Percentiles rank a stretch among this genome's conserved stretches.
Evolutionary conservation across 2,797 vertebrate genomes (phyloP).

Genomic region (Manis javanica): DNA sequence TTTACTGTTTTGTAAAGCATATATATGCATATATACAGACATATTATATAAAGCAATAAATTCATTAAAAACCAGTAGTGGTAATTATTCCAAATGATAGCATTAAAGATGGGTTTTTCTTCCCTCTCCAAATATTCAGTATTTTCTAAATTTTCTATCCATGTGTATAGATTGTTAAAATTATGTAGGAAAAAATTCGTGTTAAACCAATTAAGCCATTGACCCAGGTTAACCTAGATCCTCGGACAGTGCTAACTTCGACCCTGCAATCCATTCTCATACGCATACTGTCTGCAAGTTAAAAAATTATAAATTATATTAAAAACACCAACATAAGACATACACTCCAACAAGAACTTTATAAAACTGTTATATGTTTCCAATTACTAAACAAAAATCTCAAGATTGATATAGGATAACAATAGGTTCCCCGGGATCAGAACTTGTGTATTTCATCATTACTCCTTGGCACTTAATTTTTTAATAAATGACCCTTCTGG

Average conservation of each 20-base stretch:
- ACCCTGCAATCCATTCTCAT: background rate
- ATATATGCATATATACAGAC: background rate
- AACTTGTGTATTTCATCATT: background rate
- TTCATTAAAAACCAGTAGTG: background rate
- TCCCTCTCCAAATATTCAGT: background rate
- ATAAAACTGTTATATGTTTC: background rate
- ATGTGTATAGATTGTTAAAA: conserved; percentile 12
- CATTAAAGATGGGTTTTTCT: background rate
- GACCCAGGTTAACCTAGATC: background rate
- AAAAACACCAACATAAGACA: conserved; percentile 15
- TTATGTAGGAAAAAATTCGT: background rate
- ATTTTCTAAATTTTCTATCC: conserved; percentile 29
- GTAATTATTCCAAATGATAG: background rate
- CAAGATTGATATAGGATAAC: background rate
- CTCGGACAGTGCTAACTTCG: background rate
- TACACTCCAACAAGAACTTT: conserved; percentile 9
- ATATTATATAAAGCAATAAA: background rate
- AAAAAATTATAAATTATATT: conserved; percentile 10
- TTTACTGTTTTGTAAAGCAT: conserved; percentile 14
- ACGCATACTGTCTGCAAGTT: background rate
- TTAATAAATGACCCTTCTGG: background rate
- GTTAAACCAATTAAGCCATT: background rate
- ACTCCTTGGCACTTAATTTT: background rate
- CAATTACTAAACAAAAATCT: conserved; percentile 5
- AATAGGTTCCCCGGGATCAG: background rate